Evolutionary conservation across 2,888 invertebrate genomes (phyloP), one percentile per base, ranked within the genome.

Genomic region (Macrostomum cliftonense): DNA sequence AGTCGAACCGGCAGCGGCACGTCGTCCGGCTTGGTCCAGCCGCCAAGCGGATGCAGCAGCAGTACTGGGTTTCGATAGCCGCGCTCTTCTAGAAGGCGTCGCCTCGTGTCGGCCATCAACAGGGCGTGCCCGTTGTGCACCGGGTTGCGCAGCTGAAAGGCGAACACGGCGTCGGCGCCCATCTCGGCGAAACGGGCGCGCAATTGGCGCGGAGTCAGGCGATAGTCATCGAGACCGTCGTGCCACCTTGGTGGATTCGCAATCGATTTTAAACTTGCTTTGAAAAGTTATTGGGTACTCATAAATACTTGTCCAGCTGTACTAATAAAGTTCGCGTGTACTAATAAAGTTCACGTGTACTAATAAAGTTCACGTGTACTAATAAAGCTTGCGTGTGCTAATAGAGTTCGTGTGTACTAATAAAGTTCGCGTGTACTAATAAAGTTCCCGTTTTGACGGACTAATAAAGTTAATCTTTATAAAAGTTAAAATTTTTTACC

Each of bases 21-120:
- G 70, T 99, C 97, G 64, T 95, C 93, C 64, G 93, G 91, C 71
- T 97, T 97, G 1, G 88, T 95, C 93, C 87, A 97, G 14, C 91
- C 91, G 70, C 85, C 80, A 19, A 99, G 74, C 1, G 97, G 97
- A 76, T 97, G 97, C 17, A 97, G 74, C 1, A 97, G 74, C 12
- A 99, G 74, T 1, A 95, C 83, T 0, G 97, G 97, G 62, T 87
- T 87, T 68, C 83, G 83, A 70, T 81, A 93, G 5, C 93, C 91
- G 43, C 82, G 75, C 28, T 28, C 28, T 16, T 43, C 40, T 14
- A 52, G n/a, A 2, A 52, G 42, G 13, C 28, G 13, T 11, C 19
- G 19, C 39, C 46, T 13, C 2, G 51, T 45, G 19, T 46, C 46
- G 20, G 83, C 83, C 95, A 97, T 99, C 49, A 97, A 75, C 37